Evolutionary conservation across 1,140 invertebrate species (phyloP), one percentile per base, ranked within the genome.

Genomic region (Dreissena rostriformis): DNA sequence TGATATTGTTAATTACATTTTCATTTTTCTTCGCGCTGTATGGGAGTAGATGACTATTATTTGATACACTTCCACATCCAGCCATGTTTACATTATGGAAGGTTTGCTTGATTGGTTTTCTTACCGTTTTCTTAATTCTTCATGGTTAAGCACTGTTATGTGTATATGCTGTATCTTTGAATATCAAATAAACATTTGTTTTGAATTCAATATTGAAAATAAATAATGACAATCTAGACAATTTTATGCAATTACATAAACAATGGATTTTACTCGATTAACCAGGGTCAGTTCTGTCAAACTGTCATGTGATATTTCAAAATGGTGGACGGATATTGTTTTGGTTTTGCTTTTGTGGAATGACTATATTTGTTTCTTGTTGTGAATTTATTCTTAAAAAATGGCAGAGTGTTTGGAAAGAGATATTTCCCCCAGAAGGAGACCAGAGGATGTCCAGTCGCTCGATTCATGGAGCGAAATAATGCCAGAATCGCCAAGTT

Each of bases 381-480:
- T 19, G 55, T 26, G 39, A 19, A 66, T 52, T 26, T 22, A 73
- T 49, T 68, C 55, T 28, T 15, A 83, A 68, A 66, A 28, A n/a
- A 80, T n/a, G 53, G 28, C 26, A 22, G 24, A 11, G 17, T 28
- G 11, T 26, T 0, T 11, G 15, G 61, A 77, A 22, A 29, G 15
- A 15, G 28, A 29, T 22, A 28, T 28, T 26, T 14, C 29, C 2
- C 52, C 57, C 8, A 86, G 77, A 28, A 81, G 65, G n/a, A 28
- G 65, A 19, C 86, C 88, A 72, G 86, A 87, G 24, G 88, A 89
- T 57, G 77, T 89, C 17, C 63, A 86, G 8, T 88, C 87, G 17
- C 70, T 88, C 63, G 86, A 88, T 73, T 89, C 87, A 15, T 88
- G 88, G 88, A 88, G 86, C 57, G 90, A 89, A 71, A 26, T 75